Evolutionary conservation across 64 coral and sea anemone genomes (phyloP), one percentile per base, ranked within the genome.

Genomic region (Porites australiensis): DNA sequence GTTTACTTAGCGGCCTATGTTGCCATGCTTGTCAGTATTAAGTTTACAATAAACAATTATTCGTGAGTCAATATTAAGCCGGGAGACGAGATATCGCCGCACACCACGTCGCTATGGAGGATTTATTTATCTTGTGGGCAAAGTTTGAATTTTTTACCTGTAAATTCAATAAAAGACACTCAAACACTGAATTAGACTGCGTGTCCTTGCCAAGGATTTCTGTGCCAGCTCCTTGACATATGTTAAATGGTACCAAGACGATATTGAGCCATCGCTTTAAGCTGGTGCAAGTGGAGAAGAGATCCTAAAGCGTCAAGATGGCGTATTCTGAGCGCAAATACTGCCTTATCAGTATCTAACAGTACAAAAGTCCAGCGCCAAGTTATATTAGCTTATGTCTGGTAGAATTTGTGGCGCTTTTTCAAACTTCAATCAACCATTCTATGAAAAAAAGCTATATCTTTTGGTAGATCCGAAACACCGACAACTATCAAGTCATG

Each of bases 31-130:
- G 44, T 37, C 27, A 37, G 27, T 65, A 21, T 63, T 45, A 84
- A 84, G 81, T 84, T 67, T 84, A 52, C 81, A 67, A 84, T 68
- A 84, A 84, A 84, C 81, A 84, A 84, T 84, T 84, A 67, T 67
- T 46, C 9, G 62, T 68, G 81, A 50, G 61, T 66, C 81, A 84
- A 84, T 84, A 84, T 63, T 50, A 12, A 6, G 18, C 44, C 22
- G 13, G 15, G 18, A 67, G 44, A 6, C 22, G 13, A 20, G 18
- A 67, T 15, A 6, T 6, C 45, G 18, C 4, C 63, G n/a, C 60
- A n/a, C 62, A n/a, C 44, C 43, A 83, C 8, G 22, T 21, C 61
- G 45, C 11, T 68, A 19, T 37, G 14, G 37, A 23, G 14, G 61
- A 67, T 50, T 47, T 6, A n/a, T 15, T 18, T 19, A 20, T 63